Percentiles rank a stretch among this genome's conserved stretches.
phyloP scores from a whole-genome alignment of 1,140 invertebrate species.

The Drosophila melanogaster region Release_6_plus_ISO1_MT NT_037436.4:17500001-17500500 shows the following conservation, averaged over 20 bases:
- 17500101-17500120: neutral
- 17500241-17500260: neutral
- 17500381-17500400: constrained; percentile 31
- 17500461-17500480: constrained; percentile 72
- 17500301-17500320: constrained; percentile 56
- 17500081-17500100: neutral
- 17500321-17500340: constrained; percentile 69
- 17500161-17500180: too few species aligned
- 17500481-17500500: constrained; percentile 73
- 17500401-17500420: constrained; percentile 18
- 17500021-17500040: constrained; percentile 46
- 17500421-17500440: constrained; percentile 38
- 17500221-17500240: too few species aligned
- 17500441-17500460: constrained; percentile 81
- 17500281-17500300: too few species aligned
- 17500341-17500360: constrained; percentile 61
- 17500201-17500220: neutral
- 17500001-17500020: constrained; percentile 53
- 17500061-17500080: constrained; percentile 1
- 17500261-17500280: too few species aligned
- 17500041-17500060: constrained; percentile 18
- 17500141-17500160: neutral
- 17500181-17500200: too few species aligned
- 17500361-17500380: constrained; percentile 2
- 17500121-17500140: neutral